Base-by-base conservation (phyloP, 1,140 invertebrate species). In the Acyrthosiphon pisum region DNA sequence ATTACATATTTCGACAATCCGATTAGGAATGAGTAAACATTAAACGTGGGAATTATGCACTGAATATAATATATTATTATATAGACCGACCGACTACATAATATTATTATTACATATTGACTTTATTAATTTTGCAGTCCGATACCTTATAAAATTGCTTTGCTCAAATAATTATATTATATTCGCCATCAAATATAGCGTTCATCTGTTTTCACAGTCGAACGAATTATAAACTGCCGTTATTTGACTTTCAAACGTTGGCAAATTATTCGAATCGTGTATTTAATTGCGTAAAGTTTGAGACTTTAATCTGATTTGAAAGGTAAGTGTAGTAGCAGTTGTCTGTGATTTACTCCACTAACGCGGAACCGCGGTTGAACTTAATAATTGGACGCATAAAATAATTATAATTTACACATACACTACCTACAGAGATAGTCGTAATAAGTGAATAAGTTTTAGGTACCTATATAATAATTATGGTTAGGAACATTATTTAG, bases 221-320 rank as follows among this genome's bases (percentile, higher is more conserved):
- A 50, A 46, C n/a, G 48, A 88, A 88, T 88, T 88, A 88, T 50
- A 88, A 50, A 88, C 46, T 22, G 20, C 30, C 86, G 37, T 35
- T 88, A 88, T 88, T 88, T 88, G 86, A 88, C 86, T 88, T 88
- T 87, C 41, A 87, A 86, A 86, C 41, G 26, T 46, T 46, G 14
- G 44, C 26, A 48, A 88, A 88, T 88, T 88, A 50, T n/a, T 50
- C 20, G 86, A 88, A n/a, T 86, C 44, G 44, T 86, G 84, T 86
- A 86, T 18, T 86, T 86, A 86, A 88, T 88, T 50, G n/a, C n/a
- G n/a, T 88, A 50, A 88, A 88, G 46, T 88, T 88, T 35, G 48
- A 50, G 46, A 88, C 46, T 50, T 88, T 88, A 88, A 88, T 88
- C 86, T 88, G 86, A 88, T 88, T 88, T 88, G 46, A 88, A 88